A percentile compares a stretch with the other conserved stretches of the same genome.
Conservation (phyloP, 1,140 invertebrate species). For the Geopemphigus sp. region DNA sequence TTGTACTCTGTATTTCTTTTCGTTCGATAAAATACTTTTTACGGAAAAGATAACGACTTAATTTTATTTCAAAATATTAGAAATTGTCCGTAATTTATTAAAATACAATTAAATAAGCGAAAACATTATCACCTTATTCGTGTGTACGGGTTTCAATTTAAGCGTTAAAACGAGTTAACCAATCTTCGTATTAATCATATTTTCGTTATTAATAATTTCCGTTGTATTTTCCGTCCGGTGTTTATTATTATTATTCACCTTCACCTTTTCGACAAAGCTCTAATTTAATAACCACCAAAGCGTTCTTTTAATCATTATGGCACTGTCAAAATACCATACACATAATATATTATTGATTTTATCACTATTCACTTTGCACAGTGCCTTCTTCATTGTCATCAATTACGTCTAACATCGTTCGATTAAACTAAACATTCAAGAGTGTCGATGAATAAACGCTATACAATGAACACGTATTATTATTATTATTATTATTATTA, state of each 20-base stretch:
- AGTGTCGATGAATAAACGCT: not conserved
- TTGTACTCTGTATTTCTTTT: too few species aligned
- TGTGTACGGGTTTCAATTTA: too few species aligned
- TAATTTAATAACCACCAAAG: not conserved
- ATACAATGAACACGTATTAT: not conserved
- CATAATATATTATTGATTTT: constrained; percentile 11
- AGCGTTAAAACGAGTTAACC: too few species aligned
- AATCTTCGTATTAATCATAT: not conserved
- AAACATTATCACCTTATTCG: too few species aligned
- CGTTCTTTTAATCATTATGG: not conserved
- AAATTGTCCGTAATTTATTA: too few species aligned
- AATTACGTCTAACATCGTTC: constrained; percentile 7
- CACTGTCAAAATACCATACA: not conserved
- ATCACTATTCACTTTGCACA: not conserved
- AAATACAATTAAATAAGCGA: too few species aligned
- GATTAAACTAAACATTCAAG: constrained; percentile 15
- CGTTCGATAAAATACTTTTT: too few species aligned
- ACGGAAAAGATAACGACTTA: too few species aligned
- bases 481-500: too few species aligned
- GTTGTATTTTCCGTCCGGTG: not conserved
- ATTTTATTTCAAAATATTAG: too few species aligned
- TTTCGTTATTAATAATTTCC: not conserved
- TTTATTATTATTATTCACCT: not conserved
- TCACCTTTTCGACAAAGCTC: not conserved
- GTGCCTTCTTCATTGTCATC: not conserved